A percentile compares a stretch with the other conserved stretches of the same genome.
Conservation (phyloP, 2,113 vertebrate genomes). For the Porphyrio hochstetteri region DNA sequence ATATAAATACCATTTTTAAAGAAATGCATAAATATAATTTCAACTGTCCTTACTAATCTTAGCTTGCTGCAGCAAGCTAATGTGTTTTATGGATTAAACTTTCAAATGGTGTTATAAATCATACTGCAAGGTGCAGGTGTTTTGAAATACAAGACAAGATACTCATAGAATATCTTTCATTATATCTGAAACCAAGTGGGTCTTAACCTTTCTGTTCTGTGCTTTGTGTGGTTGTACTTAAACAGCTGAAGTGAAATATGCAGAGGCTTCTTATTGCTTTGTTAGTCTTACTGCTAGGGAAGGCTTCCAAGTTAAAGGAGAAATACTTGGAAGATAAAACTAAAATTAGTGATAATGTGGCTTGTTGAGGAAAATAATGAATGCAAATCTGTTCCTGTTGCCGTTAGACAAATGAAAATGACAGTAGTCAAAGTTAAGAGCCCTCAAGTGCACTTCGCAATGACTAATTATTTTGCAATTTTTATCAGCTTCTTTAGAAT, state of each 20-base stretch:
- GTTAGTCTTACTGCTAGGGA: conserved; percentile 28
- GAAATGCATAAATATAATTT: neutral
- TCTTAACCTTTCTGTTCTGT: neutral
- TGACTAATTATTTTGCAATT: neutral
- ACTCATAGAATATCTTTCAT: neutral
- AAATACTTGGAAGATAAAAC: conserved; percentile 22
- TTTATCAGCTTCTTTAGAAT: neutral
- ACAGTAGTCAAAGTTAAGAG: neutral
- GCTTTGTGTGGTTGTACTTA: conserved; percentile 3
- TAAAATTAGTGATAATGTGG: neutral
- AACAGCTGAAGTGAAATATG: conserved; percentile 8
- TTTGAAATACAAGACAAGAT: conserved; percentile 6
- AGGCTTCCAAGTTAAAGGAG: conserved; percentile 3
- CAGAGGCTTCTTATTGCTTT: neutral
- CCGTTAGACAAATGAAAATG: conserved; percentile 9
- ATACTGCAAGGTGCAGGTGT: neutral
- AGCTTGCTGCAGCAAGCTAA: neutral
- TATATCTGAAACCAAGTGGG: neutral
- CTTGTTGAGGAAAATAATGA: conserved; percentile 19
- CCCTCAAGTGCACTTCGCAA: neutral
- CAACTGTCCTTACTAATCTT: neutral
- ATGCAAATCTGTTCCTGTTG: conserved; percentile 1
- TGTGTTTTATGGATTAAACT: conserved; percentile 9
- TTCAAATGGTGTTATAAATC: neutral
- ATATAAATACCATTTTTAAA: neutral